Conservation (phyloP, 2,888 invertebrate genomes). For the Spilarctia lutea region DNA sequence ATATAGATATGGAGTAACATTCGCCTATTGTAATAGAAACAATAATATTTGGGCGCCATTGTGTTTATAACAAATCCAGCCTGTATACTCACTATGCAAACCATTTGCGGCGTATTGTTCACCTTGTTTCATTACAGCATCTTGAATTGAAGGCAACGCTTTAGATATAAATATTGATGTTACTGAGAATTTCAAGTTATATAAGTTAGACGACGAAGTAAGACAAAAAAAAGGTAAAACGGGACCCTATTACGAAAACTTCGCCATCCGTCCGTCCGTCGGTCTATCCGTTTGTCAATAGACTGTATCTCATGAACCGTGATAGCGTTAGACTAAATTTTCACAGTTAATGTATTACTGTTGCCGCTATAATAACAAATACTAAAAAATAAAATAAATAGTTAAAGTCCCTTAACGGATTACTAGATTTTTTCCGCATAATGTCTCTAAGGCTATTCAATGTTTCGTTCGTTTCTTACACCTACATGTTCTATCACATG, state of each 20-base stretch:
- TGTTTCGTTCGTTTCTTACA: not conserved
- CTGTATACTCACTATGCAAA: constrained; percentile 2
- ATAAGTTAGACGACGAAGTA: not conserved
- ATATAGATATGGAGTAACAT: constrained; percentile 18
- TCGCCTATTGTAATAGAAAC: constrained; percentile 58
- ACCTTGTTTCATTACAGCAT: not conserved
- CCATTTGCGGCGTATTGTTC: constrained; percentile 7
- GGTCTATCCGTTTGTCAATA: no score
- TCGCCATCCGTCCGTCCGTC: no score
- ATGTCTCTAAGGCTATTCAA: no score
- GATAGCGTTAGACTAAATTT: no score
- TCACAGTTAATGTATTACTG: no score
- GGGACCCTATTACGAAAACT: no score
- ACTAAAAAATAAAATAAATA: no score
- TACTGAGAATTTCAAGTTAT: not conserved
- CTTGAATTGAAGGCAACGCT: not conserved
- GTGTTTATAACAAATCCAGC: constrained; percentile 45
- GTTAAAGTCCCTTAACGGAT: no score
- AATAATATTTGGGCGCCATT: constrained; percentile 67
- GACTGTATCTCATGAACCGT: no score
- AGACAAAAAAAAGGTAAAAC: no score
- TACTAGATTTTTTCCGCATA: no score
- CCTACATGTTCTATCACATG: not conserved
- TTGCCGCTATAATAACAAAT: no score
- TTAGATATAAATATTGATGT: not conserved